These are phyloP conservation scores for Drosophila subquinaria DNA, from an alignment of 2,888 invertebrate genomes.

Conservation along the genomic window DNA sequence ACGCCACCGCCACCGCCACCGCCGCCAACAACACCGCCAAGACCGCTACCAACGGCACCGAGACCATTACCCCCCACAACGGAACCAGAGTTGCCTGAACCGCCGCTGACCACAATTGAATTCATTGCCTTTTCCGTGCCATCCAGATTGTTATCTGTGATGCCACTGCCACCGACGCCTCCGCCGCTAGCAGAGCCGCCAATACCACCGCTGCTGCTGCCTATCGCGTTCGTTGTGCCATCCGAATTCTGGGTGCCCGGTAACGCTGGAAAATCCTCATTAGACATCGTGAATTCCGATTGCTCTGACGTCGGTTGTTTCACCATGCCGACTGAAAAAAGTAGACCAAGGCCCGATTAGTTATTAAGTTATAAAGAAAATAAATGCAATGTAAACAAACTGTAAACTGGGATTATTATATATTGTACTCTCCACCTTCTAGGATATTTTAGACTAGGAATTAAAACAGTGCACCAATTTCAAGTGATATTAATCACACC, in stretches of 20 bases:
- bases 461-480: not conserved
- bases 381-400: not conserved
- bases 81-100: conserved; percentile 70
- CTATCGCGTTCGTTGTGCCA: conserved; percentile 86
- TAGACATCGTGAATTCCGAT: conserved; percentile 98
- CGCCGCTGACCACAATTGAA: conserved; percentile 83
- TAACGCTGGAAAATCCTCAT: conserved; percentile 99
- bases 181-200: conserved; percentile 45
- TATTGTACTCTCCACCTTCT: not conserved
- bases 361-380: conserved; percentile 6
- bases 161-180: conserved; percentile 48
- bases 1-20: conserved; percentile 58
- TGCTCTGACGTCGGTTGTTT: conserved; percentile 97
- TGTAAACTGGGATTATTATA: not conserved
- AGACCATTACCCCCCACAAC: conserved; percentile 74
- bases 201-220: conserved; percentile 53
- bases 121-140: conserved; percentile 85
- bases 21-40: conserved; percentile 58
- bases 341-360: conserved; percentile 12
- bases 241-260: conserved; percentile 95
- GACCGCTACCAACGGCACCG: conserved; percentile 74
- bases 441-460: not conserved
- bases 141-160: conserved; percentile 84
- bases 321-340: conserved; percentile 93
- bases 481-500: not conserved